phyloP scores from a whole-genome alignment of 2,113 vertebrate species.

The Cettia cetti region DNA sequence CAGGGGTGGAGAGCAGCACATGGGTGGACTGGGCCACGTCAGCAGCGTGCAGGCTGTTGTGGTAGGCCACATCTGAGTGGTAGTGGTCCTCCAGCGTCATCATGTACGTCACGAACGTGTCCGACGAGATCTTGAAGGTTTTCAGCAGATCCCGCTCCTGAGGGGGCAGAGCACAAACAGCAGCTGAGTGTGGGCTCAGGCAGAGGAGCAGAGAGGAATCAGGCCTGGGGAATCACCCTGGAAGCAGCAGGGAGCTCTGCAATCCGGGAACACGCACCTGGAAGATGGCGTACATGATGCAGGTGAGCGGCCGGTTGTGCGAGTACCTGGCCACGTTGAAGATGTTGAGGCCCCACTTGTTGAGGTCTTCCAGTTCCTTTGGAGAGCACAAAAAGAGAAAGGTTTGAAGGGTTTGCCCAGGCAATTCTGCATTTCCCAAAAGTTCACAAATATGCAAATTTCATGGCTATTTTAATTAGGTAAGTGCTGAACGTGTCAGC shows the following conservation, averaged over 20 bases:
- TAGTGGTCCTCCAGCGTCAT: constrained; percentile 98
- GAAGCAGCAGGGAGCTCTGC: not conserved
- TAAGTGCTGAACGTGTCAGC: rapidly evolving
- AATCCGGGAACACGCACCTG: constrained; percentile 77
- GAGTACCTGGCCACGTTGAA: constrained; percentile 93
- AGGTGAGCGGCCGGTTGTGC: constrained; percentile 90
- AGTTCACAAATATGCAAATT: not conserved
- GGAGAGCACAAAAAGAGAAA: not conserved
- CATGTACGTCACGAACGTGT: constrained; percentile 96
- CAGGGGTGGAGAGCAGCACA: constrained; percentile 93
- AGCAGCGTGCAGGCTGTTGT: constrained; percentile 97
- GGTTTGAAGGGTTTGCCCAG: not conserved
- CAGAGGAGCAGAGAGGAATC: rapidly evolving
- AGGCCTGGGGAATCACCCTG: rapidly evolving
- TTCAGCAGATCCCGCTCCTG: constrained; percentile 96
- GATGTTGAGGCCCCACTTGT: constrained; percentile 97
- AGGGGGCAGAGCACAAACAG: not conserved
- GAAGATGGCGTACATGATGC: constrained; percentile 96
- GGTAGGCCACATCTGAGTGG: constrained; percentile 92
- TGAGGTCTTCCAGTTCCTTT: constrained; percentile 94
- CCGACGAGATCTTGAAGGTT: constrained; percentile 93
- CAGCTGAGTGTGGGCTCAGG: rapidly evolving
- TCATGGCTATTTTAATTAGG: not conserved
- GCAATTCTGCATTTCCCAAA: not conserved
- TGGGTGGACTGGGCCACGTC: constrained; percentile 97